Evolutionary conservation across 2,113 vertebrate genomes (phyloP), one percentile per base, ranked within the genome.

Genomic region (Amia ocellicauda): DNA sequence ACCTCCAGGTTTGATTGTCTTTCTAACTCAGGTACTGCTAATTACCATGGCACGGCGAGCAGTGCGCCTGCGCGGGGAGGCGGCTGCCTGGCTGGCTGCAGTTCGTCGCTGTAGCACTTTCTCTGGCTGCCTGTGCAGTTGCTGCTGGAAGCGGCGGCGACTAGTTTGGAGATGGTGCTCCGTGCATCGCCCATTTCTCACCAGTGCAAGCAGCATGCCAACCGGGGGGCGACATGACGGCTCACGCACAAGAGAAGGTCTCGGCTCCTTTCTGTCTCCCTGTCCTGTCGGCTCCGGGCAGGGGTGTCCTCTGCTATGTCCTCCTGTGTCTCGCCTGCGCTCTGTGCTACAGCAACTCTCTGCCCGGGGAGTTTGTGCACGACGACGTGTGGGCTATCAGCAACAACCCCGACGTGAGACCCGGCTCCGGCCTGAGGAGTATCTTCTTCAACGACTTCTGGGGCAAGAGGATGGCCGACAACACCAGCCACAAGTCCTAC

Each of bases 401-500:
- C 64, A 93, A 96, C 87, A 98, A 98, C 83, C 93, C 95, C 60
- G 95, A 98, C 81, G 91, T 93, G 70, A 77, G 85, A 63, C 79
- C 89, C 7, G 87, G 80, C 0, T 72, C 92, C 68, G 87, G 90
- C n/a, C 80, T 94, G 57, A 64, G 72, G 23, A 86, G 80, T 84
- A 77, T 92, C 80, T 97, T 98, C 78, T 74, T 74, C 68, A 85
- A 97, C 83, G 96, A 98, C 90, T 98, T 98, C 85, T 98, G 96
- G 96, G 96, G 96, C 71, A 96, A 97, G 76, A 83, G 88, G 75
- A 95, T 98, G 93, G 84, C 85, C 58, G 94, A 97, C 81, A 94
- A 92, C 81, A 93, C 90, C 55, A 98, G 96, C 87, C 96, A 98
- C 90, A 98, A 98, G 87, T 98, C 96, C 62, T 98, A 98, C 89